Evolutionary conservation across 2,113 vertebrate species (phyloP).

Genomic region (Atherinomorus stipes): DNA sequence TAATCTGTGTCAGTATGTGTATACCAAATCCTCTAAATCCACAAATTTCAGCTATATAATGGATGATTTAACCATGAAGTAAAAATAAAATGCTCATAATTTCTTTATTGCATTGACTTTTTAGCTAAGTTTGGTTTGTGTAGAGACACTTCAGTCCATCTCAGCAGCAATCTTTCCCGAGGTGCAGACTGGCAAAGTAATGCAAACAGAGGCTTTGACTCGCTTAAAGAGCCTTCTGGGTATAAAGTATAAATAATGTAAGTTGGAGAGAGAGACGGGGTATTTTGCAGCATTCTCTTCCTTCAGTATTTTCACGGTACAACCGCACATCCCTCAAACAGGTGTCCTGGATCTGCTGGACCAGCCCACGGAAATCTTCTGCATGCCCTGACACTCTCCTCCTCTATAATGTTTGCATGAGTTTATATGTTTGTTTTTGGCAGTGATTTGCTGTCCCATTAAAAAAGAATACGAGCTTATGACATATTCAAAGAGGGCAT

Average conservation of each 20-base stretch:
- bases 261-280: conserved; percentile 30
- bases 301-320: conserved; percentile 9
- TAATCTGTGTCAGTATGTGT: too few species aligned
- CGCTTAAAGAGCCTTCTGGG: conserved; percentile 70
- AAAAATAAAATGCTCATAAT: neutral
- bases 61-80: neutral
- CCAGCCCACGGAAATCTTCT: neutral
- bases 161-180: conserved; percentile 30
- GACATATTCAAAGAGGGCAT: conserved; percentile 77
- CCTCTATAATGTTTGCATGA: conserved; percentile 14
- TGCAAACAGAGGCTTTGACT: conserved; percentile 67
- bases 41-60: too few species aligned
- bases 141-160: conserved; percentile 30
- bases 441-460: conserved; percentile 65
- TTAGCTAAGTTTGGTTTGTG: conserved; percentile 22
- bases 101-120: conserved; percentile 34
- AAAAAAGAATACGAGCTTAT: conserved; percentile 77
- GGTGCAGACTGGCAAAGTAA: conserved; percentile 52
- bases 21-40: too few species aligned
- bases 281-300: conserved; percentile 41
- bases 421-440: conserved; percentile 65
- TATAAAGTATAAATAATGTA: conserved; percentile 76
- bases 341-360: neutral
- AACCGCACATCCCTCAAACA: neutral
- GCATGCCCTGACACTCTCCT: neutral